These are phyloP conservation scores for Mus spicilegus DNA, from an alignment of 2,113 vertebrate genomes.

Conservation along the genomic window DNA sequence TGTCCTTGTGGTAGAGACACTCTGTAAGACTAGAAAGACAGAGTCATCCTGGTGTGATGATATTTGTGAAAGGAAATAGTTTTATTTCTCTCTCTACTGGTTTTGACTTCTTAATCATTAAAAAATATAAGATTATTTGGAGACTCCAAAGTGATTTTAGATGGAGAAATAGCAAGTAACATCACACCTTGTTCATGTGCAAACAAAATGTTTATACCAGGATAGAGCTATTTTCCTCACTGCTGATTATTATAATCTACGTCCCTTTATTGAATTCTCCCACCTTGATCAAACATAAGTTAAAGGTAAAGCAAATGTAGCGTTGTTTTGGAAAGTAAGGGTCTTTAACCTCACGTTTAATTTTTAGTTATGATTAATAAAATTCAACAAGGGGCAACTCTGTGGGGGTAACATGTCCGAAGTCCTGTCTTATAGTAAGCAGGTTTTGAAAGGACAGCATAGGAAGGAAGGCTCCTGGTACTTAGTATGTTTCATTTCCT, in stretches of 20 bases:
- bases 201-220: not conserved
- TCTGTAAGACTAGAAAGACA: constrained; percentile 26
- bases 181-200: not conserved
- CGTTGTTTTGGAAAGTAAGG: not conserved
- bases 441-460: not conserved
- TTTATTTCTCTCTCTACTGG: not conserved
- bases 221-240: not conserved
- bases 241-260: not conserved
- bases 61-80: constrained; percentile 45
- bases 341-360: constrained; percentile 34
- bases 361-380: not conserved
- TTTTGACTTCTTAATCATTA: constrained; percentile 38
- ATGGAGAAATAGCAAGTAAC: not conserved
- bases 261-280: not conserved
- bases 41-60: not conserved
- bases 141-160: not conserved
- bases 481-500: not conserved
- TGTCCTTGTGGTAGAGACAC: constrained; percentile 19
- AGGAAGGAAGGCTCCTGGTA: not conserved
- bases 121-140: constrained; percentile 4
- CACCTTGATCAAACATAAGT: not conserved
- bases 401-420: not conserved
- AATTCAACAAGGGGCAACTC: not conserved
- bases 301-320: not conserved
- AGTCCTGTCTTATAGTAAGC: not conserved